These are phyloP conservation scores for Tinea semifulvella DNA, from an alignment of 2,888 invertebrate species.

Conservation along the genomic window DNA sequence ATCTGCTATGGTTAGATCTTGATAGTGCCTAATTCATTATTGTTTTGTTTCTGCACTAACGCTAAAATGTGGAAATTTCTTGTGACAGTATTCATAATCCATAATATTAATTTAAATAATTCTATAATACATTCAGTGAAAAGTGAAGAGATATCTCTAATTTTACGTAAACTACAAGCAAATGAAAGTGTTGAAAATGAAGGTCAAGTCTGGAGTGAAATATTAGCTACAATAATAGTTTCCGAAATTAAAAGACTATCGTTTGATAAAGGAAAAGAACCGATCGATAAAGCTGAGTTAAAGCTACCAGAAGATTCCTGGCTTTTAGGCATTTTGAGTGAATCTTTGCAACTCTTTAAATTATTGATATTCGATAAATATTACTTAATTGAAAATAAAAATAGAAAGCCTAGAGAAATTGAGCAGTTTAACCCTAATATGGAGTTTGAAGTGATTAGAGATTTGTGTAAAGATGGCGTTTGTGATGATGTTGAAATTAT, in stretches of 20 bases:
- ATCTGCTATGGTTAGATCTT: constrained; percentile 5
- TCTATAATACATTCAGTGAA: not conserved
- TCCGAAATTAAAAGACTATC: not conserved
- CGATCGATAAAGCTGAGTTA: not conserved
- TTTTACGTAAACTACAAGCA: not conserved
- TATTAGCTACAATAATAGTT: not conserved
- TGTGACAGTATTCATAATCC: not conserved
- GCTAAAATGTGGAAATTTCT: not conserved
- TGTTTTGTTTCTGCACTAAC: constrained; percentile 10
- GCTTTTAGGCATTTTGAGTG: not conserved
- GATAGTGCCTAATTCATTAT: not conserved
- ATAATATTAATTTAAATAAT: not conserved
- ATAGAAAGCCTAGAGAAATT: not conserved
- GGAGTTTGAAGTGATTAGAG: constrained; percentile 1
- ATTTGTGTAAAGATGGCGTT: not conserved
- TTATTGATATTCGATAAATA: constrained; percentile 3
- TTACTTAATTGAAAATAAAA: not conserved
- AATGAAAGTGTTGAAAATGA: not conserved
- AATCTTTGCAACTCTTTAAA: constrained; percentile 6
- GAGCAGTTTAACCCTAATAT: not conserved
- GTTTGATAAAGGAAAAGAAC: not conserved
- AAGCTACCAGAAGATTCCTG: not conserved
- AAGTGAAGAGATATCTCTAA: not conserved
- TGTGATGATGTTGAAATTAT: constrained; percentile 6
- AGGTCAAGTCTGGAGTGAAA: not conserved